These are phyloP conservation scores for Rhinoraja longicauda DNA, from an alignment of 2,797 vertebrate genomes.

Conservation along the genomic window DNA sequence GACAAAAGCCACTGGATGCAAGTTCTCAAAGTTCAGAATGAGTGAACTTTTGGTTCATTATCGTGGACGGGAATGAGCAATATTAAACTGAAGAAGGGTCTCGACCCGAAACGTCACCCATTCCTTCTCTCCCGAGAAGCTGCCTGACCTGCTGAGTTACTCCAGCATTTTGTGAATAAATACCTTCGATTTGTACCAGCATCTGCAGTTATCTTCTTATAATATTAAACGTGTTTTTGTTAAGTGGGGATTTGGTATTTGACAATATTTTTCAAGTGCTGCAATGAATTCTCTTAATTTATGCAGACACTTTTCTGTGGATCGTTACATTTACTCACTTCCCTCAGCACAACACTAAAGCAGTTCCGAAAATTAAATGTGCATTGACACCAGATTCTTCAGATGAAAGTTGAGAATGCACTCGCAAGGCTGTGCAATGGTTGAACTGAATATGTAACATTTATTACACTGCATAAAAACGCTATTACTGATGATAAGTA, in stretches of 20 bases:
- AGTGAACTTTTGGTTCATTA: too few relatives aligned
- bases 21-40: too few relatives aligned
- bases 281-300: not conserved
- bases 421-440: not conserved
- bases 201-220: too few relatives aligned
- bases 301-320: not conserved
- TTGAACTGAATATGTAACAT: not conserved
- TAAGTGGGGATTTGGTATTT: not conserved
- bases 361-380: not conserved
- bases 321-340: not conserved
- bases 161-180: too few relatives aligned
- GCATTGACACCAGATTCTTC: not conserved
- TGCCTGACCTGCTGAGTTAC: too few relatives aligned
- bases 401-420: not conserved
- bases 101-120: too few relatives aligned
- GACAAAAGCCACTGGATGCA: too few relatives aligned
- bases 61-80: too few relatives aligned
- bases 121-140: too few relatives aligned
- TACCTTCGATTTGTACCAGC: too few relatives aligned
- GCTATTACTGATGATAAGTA: not conserved
- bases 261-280: not conserved
- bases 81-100: too few relatives aligned
- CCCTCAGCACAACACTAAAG: not conserved
- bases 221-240: not conserved
- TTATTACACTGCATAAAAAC: not conserved